Percentiles rank a stretch among this genome's conserved stretches.
These are phyloP conservation scores for Sceloporus undulatus DNA, from an alignment of 2,113 vertebrate species.

Conservation along the genomic window DNA sequence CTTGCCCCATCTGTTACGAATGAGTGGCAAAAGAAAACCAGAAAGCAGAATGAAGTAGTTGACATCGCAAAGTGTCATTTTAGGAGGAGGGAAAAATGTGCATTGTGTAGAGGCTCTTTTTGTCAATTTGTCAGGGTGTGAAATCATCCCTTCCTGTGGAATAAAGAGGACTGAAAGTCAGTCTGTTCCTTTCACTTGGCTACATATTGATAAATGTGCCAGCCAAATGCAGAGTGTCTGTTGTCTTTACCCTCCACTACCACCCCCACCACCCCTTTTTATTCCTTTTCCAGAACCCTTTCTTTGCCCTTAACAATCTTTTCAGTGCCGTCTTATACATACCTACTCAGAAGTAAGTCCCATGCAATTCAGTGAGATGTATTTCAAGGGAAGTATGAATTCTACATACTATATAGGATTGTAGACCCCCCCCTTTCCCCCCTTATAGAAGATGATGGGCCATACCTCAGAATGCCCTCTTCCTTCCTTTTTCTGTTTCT, in stretches of 20 bases:
- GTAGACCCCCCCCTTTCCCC: background rate
- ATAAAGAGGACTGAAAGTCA: background rate
- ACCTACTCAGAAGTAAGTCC: background rate
- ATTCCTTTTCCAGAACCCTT: background rate
- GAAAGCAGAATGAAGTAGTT: background rate
- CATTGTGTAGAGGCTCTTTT: slow-evolving; percentile 22
- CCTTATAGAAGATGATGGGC: slow-evolving; percentile 47
- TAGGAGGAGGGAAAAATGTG: slow-evolving; percentile 37
- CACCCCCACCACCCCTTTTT: too few relatives aligned
- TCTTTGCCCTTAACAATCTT: background rate
- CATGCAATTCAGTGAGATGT: background rate
- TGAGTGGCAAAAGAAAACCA: background rate
- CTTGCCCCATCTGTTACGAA: background rate
- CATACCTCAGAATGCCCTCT: slow-evolving; percentile 9
- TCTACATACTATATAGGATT: background rate
- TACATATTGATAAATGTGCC: slow-evolving; percentile 25
- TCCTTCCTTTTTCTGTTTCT: background rate
- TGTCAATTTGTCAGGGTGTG: slow-evolving; percentile 20
- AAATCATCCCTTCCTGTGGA: background rate
- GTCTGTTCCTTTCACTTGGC: slow-evolving; percentile 19
- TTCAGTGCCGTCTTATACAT: background rate
- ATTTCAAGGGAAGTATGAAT: background rate
- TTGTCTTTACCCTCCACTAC: background rate
- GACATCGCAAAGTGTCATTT: slow-evolving; percentile 31
- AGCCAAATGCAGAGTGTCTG: background rate